These are phyloP conservation scores for Chionodraco myersi DNA, from an alignment of 2,113 vertebrate species.

Conservation along the genomic window DNA sequence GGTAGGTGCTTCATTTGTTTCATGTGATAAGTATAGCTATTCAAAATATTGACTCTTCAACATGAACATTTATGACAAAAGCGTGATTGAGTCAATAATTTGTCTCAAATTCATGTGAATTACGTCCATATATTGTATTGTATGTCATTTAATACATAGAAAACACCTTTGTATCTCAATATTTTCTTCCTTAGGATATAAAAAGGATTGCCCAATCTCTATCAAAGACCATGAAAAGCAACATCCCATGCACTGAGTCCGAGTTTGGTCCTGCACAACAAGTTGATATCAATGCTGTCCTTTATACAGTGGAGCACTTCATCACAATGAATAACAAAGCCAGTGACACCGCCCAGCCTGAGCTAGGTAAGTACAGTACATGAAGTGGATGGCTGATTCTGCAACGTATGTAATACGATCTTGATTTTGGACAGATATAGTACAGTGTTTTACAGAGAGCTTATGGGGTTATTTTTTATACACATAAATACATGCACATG, in stretches of 20 bases:
- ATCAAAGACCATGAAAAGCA: conserved; percentile 83
- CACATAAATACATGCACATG: background rate
- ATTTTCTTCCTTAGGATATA: conserved; percentile 82
- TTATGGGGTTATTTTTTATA: background rate
- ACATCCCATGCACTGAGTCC: conserved; percentile 62
- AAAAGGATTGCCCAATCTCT: conserved; percentile 84
- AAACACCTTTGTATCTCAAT: background rate
- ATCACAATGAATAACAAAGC: conserved; percentile 81
- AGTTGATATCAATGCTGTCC: conserved; percentile 85
- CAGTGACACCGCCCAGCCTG: conserved; percentile 44
- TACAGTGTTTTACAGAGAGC: background rate
- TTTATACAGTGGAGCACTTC: conserved; percentile 86
- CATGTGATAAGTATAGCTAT: background rate
- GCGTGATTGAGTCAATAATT: background rate
- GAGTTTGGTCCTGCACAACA: conserved; percentile 73
- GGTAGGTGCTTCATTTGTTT: conserved; percentile 65
- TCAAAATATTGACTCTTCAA: background rate
- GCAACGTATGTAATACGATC: background rate
- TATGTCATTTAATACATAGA: background rate
- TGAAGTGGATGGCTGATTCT: background rate
- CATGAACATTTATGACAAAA: background rate
- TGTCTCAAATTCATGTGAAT: background rate
- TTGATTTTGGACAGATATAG: background rate
- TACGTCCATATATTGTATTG: background rate
- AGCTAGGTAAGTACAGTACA: conserved; percentile 31